Evolutionary conservation across 1,140 invertebrate genomes (phyloP).

Genomic region (Mesaphorura yosii): DNA sequence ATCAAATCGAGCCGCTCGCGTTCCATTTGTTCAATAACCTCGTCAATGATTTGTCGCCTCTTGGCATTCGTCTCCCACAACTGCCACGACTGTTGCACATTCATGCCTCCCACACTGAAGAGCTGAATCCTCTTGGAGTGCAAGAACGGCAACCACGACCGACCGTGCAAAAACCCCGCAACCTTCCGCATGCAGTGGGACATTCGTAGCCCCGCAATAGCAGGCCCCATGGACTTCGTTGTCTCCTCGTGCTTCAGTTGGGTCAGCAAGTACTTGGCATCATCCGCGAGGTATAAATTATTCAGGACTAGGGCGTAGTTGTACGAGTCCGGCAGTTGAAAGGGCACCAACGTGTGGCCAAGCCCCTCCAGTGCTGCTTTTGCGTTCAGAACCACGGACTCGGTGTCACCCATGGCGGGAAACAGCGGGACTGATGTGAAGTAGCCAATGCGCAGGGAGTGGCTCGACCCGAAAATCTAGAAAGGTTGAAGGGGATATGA

Average conservation of each 20-base stretch:
- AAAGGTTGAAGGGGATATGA: neutral
- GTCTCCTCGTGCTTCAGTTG: neutral
- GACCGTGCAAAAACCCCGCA: neutral
- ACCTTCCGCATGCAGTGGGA: neutral
- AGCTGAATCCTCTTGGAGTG: neutral
- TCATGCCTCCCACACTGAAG: neutral
- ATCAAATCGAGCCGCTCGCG: constrained; percentile 8
- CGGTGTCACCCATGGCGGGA: constrained; percentile 18
- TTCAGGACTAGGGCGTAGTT: neutral
- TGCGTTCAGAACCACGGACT: constrained; percentile 13
- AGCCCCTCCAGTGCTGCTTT: constrained; percentile 10
- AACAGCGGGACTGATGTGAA: constrained; percentile 16
- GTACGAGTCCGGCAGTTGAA: constrained; percentile 6
- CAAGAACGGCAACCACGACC: neutral
- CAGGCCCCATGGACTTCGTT: neutral
- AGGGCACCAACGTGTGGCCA: constrained; percentile 14
- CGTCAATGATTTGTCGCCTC: constrained; percentile 5
- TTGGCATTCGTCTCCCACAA: constrained; percentile 5
- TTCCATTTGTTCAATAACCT: constrained; percentile 5
- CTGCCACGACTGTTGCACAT: neutral
- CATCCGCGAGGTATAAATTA: neutral
- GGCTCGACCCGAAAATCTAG: constrained; percentile 6
- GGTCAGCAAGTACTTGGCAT: neutral
- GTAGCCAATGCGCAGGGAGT: constrained; percentile 18
- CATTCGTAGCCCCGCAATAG: neutral